Conservation (phyloP, 37 sponge, comb jelly and placozoan genomes). For the Geodia barretti region DNA sequence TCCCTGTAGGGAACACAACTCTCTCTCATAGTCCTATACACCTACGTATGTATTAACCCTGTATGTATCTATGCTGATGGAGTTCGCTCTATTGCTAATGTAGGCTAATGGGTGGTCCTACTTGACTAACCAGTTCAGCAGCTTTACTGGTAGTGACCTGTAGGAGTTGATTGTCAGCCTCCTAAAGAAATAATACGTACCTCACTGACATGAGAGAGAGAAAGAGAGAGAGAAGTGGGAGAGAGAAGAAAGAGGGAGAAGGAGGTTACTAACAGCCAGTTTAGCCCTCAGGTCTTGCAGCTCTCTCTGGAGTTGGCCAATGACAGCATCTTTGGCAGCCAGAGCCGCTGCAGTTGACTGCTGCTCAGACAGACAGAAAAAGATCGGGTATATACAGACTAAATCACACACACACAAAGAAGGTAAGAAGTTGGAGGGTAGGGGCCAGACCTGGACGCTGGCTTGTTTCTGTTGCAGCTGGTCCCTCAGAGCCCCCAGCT, state of each 20-base stretch:
- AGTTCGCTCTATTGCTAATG: neutral
- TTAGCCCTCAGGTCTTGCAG: conserved; percentile 36
- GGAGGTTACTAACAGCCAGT: conserved; percentile 30
- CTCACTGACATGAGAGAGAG: neutral
- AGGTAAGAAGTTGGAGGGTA: neutral
- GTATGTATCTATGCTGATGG: neutral
- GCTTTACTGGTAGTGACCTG: conserved; percentile 54
- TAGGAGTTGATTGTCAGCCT: conserved; percentile 43
- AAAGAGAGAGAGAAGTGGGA: too few species aligned
- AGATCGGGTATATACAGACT: neutral
- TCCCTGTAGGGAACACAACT: conserved; percentile 9
- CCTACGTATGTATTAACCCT: neutral
- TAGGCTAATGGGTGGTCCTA: neutral
- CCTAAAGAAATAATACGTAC: conserved; percentile 2
- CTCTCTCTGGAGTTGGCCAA: conserved; percentile 49
- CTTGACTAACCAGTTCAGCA: conserved; percentile 53
- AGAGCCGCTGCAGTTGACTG: conserved; percentile 38
- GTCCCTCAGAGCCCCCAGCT: conserved; percentile 37
- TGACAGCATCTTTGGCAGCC: conserved; percentile 58
- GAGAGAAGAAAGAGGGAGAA: neutral
- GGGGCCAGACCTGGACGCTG: neutral
- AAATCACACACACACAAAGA: conserved; percentile 32
- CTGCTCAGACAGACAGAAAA: neutral
- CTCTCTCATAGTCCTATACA: too few species aligned
- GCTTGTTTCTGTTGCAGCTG: conserved; percentile 16